Percentiles rank a stretch among this genome's conserved stretches.
phyloP scores from a whole-genome alignment of 53 echinoderm and acorn worm genomes.

The Paelopatides confundens region DNA sequence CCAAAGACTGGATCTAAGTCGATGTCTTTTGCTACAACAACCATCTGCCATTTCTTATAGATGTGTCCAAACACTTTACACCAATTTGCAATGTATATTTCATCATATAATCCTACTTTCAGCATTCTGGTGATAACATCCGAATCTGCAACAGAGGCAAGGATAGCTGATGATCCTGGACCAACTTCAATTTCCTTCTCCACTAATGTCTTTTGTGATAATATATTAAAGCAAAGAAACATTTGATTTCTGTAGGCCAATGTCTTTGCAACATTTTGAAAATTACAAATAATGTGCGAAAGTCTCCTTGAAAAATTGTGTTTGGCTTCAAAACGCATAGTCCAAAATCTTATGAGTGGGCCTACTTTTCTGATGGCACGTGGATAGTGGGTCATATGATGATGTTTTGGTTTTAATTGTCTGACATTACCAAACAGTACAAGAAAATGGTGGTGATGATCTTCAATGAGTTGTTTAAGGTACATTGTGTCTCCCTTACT shows the following conservation, averaged over 20 bases:
- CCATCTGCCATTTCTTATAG: constrained; percentile 23
- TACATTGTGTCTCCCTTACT: constrained; percentile 7
- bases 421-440: background rate
- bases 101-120: constrained; percentile 41
- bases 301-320: constrained; percentile 40
- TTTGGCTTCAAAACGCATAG: constrained; percentile 57
- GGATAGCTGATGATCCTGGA: constrained; percentile 46
- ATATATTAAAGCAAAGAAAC: constrained; percentile 28
- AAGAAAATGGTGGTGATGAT: background rate
- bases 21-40: background rate
- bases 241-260: constrained; percentile 41
- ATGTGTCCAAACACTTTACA: constrained; percentile 35
- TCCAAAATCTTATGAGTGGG: constrained; percentile 33
- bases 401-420: constrained; percentile 50
- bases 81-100: constrained; percentile 52
- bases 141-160: constrained; percentile 30
- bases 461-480: constrained; percentile 10
- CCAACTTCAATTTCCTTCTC: constrained; percentile 42
- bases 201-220: background rate
- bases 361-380: constrained; percentile 12
- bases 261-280: constrained; percentile 46
- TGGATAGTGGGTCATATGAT: constrained; percentile 52
- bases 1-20: constrained; percentile 22
- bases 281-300: constrained; percentile 35
- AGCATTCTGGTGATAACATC: background rate